These are phyloP conservation scores for Lampropteryx suffumata DNA, from an alignment of 2,888 invertebrate species.

Conservation along the genomic window DNA sequence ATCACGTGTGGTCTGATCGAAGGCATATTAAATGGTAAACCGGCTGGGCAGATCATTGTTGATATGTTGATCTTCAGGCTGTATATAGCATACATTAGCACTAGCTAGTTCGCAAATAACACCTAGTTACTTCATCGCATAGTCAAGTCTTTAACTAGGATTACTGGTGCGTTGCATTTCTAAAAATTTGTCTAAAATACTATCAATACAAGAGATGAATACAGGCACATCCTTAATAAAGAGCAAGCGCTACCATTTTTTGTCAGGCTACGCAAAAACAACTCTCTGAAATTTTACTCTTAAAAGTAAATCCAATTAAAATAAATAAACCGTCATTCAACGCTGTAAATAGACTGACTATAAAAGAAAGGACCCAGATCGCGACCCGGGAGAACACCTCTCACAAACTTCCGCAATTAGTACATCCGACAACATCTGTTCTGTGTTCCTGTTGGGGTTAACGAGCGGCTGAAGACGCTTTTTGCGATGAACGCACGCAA, in stretches of 20 bases:
- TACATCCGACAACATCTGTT: constrained; percentile 55
- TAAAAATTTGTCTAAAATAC: no score
- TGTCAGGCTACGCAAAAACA: no score
- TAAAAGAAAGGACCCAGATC: constrained; percentile 35
- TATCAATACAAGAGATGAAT: no score
- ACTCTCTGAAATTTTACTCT: no score
- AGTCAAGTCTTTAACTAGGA: constrained; percentile 11
- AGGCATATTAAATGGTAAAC: constrained; percentile 31
- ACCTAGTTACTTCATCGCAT: constrained; percentile 3
- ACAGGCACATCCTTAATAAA: no score
- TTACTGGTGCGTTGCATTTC: background rate
- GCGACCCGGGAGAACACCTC: constrained; percentile 34
- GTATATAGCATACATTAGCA: constrained; percentile 15
- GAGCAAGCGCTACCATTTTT: no score
- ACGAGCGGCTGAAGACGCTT: constrained; percentile 51
- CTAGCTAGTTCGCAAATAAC: constrained; percentile 7
- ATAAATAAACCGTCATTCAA: background rate
- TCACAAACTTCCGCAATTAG: constrained; percentile 65
- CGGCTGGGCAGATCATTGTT: constrained; percentile 23
- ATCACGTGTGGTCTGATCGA: constrained; percentile 32
- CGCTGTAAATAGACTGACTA: constrained; percentile 24
- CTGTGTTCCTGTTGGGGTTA: constrained; percentile 61
- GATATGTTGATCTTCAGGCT: constrained; percentile 17
- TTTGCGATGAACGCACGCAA: constrained; percentile 20
- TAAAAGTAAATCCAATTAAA: no score